phyloP scores from a whole-genome alignment of 1,140 invertebrate species.

The Microplitis demolitor region DNA sequence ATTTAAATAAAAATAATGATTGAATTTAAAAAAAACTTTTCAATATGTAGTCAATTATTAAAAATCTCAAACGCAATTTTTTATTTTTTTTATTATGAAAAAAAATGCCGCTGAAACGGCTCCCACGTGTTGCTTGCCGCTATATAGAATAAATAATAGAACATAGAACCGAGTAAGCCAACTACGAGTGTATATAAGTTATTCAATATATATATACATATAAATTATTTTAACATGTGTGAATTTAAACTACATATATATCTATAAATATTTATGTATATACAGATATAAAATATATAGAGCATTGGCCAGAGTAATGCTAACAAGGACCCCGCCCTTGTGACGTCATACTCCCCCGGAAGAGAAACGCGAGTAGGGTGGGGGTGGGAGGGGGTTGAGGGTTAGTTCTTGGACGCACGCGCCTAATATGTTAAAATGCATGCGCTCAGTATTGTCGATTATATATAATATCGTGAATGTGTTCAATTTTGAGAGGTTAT shows the following conservation, averaged over 20 bases:
- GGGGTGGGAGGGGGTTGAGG: background rate
- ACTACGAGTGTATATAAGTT: too few relatives aligned
- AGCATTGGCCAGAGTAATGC: slow-evolving; percentile 28
- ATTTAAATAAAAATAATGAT: too few relatives aligned
- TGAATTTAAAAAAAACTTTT: too few relatives aligned
- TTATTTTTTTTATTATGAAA: too few relatives aligned
- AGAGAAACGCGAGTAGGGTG: too few relatives aligned
- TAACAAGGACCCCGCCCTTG: slow-evolving; percentile 59
- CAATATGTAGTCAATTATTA: too few relatives aligned
- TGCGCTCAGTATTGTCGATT: background rate
- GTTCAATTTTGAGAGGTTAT: too few relatives aligned
- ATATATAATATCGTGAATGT: too few relatives aligned
- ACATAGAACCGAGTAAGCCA: background rate
- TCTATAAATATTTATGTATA: background rate
- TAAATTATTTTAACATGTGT: too few relatives aligned
- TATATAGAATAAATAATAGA: background rate
- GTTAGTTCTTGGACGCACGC: slow-evolving; percentile 8
- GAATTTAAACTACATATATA: too few relatives aligned
- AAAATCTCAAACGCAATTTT: too few relatives aligned
- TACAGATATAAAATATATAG: background rate
- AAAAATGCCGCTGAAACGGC: too few relatives aligned
- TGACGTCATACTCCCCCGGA: slow-evolving; percentile 47
- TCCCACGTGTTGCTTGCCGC: background rate
- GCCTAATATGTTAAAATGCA: background rate
- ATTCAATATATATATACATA: background rate